phyloP scores from a whole-genome alignment of 1,140 invertebrate species.

The Anadara kagoshimensis region DNA sequence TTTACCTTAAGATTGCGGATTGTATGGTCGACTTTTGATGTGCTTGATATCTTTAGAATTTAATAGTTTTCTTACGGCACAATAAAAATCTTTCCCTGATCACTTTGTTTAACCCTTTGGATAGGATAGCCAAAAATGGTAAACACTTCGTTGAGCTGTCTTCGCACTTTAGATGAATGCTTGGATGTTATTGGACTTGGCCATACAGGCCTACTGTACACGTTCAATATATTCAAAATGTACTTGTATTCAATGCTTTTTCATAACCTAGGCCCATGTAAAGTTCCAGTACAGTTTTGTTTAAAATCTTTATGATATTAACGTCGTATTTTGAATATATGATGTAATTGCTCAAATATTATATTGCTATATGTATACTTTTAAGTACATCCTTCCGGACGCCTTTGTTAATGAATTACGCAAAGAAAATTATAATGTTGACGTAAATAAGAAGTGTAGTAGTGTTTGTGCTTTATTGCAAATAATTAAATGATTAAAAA shows the following conservation, averaged over 20 bases:
- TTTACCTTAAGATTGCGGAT: constrained; percentile 1
- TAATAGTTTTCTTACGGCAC: neutral
- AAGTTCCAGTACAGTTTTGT: no score
- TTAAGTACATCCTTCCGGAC: no score
- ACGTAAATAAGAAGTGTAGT: no score
- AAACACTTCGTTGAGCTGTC: neutral
- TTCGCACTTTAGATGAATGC: neutral
- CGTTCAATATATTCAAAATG: neutral
- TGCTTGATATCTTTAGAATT: constrained; percentile 2
- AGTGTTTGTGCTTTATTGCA: no score
- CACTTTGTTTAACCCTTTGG: neutral
- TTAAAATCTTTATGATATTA: no score
- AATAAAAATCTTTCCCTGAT: neutral
- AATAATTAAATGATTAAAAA: no score
- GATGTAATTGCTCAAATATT: no score
- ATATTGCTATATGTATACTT: no score
- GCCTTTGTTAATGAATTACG: no score
- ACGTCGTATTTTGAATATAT: no score
- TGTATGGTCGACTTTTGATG: neutral
- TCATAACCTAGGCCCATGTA: no score
- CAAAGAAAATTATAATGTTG: no score
- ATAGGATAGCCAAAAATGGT: neutral
- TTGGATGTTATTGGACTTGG: neutral
- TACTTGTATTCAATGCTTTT: neutral
- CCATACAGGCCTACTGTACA: constrained; percentile 3